phyloP scores from a whole-genome alignment of 1,140 invertebrate species.

The Daktulosphaira vitifoliae region DNA sequence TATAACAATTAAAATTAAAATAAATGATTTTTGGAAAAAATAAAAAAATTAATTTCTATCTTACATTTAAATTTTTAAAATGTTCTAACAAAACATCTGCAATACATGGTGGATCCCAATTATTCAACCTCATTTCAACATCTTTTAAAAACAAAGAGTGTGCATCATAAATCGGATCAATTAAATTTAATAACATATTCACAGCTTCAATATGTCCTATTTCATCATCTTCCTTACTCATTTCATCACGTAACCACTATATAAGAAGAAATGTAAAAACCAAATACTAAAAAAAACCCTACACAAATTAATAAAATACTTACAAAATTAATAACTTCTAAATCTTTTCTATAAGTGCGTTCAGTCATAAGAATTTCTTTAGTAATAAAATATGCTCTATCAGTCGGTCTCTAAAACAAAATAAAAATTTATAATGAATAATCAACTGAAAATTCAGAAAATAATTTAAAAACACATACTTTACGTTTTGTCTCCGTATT shows the following conservation, averaged over 20 bases:
- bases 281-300: not conserved
- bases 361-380: constrained; percentile 95
- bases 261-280: constrained; percentile 38
- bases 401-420: constrained; percentile 56
- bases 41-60: constrained; percentile 27
- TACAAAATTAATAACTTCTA: constrained; percentile 82
- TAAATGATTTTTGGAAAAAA: not conserved
- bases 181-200: constrained; percentile 49
- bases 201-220: constrained; percentile 46
- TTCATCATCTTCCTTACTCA: constrained; percentile 52
- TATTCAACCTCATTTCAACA: constrained; percentile 55
- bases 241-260: constrained; percentile 62
- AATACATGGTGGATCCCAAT: constrained; percentile 53
- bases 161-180: constrained; percentile 58
- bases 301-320: constrained; percentile 40
- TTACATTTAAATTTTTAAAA: constrained; percentile 51
- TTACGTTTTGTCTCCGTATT: constrained; percentile 32
- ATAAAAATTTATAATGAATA: constrained; percentile 23
- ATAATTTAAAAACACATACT: not conserved
- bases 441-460: not conserved
- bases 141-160: constrained; percentile 58
- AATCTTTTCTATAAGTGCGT: constrained; percentile 86
- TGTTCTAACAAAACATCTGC: constrained; percentile 60
- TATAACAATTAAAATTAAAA: constrained; percentile 44
- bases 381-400: constrained; percentile 82